Percentiles rank a stretch among this genome's conserved stretches.
Conservation (phyloP, 2,888 invertebrate genomes). For the Pterobdella sp. region DNA sequence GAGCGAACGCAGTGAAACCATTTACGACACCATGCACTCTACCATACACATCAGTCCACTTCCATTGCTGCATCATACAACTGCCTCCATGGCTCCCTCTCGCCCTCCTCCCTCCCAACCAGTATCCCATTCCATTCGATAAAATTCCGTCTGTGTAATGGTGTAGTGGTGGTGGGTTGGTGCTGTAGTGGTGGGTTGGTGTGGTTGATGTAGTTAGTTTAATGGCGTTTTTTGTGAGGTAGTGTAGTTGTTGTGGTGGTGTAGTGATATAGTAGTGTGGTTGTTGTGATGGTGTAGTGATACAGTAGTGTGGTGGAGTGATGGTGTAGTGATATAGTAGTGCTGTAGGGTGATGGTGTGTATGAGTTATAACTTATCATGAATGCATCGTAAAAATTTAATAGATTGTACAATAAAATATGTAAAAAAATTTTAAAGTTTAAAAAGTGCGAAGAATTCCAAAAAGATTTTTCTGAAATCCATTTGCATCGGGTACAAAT, state of each 20-base stretch:
- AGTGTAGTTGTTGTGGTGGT: background rate
- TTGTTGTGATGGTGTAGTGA: background rate
- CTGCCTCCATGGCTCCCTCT: conserved; percentile 37
- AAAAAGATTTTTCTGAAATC: no score
- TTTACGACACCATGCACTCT: conserved; percentile 34
- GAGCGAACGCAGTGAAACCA: conserved; percentile 38
- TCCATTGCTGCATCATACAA: conserved; percentile 39
- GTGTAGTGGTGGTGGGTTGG: background rate
- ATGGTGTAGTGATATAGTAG: no score
- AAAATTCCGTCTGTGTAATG: background rate
- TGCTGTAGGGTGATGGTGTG: no score
- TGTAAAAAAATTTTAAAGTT: no score
- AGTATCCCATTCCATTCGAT: conserved; percentile 34
- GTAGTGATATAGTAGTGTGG: background rate
- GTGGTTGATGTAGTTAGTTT: no score
- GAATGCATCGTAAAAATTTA: no score
- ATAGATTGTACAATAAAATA: no score
- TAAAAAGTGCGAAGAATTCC: no score
- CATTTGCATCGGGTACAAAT: no score
- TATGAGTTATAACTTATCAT: no score
- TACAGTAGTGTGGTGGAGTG: background rate
- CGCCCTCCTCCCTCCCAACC: conserved; percentile 37
- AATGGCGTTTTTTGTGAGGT: no score
- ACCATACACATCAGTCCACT: conserved; percentile 38
- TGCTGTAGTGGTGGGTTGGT: background rate